A percentile compares a stretch with the other conserved stretches of the same genome.
These are phyloP conservation scores for Serranus cabrilla DNA, from an alignment of 2,797 vertebrate genomes.

Conservation along the genomic window DNA sequence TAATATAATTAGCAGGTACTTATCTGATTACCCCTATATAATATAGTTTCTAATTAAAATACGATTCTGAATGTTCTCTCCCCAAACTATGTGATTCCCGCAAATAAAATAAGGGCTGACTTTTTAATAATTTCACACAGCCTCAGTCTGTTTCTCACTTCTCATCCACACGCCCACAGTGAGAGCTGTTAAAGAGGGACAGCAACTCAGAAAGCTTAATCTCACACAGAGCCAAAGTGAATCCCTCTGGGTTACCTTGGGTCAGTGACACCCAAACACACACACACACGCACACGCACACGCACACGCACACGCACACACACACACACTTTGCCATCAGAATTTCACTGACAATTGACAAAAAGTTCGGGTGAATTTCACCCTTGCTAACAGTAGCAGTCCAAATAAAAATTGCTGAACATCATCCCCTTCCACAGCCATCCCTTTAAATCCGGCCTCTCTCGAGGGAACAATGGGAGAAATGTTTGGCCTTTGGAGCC, in stretches of 20 bases:
- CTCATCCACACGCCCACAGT: constrained; percentile 70
- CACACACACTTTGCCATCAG: constrained; percentile 4
- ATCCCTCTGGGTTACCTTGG: constrained; percentile 50
- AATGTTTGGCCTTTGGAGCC: constrained; percentile 79
- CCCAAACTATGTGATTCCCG: constrained; percentile 45
- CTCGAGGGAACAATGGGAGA: constrained; percentile 80
- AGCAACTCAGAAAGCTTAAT: constrained; percentile 60
- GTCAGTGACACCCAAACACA: constrained; percentile 51
- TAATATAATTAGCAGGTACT: constrained; percentile 10
- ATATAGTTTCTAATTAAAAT: neutral
- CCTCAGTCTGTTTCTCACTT: constrained; percentile 79
- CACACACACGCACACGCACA: neutral
- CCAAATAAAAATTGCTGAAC: constrained; percentile 74
- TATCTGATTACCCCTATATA: neutral
- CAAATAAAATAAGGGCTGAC: constrained; percentile 62
- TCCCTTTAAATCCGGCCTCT: constrained; percentile 78
- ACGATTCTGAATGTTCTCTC: constrained; percentile 11
- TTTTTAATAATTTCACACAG: constrained; percentile 77
- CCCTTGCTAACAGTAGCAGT: constrained; percentile 51
- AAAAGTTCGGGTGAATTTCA: constrained; percentile 47
- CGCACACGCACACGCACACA: constrained; percentile 5
- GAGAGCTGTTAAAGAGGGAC: constrained; percentile 75
- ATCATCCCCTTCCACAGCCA: constrained; percentile 61
- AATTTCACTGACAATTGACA: constrained; percentile 35
- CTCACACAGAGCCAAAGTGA: constrained; percentile 55